Conservation (phyloP, 2,797 vertebrate genomes). For the Lithobates pipiens region DNA sequence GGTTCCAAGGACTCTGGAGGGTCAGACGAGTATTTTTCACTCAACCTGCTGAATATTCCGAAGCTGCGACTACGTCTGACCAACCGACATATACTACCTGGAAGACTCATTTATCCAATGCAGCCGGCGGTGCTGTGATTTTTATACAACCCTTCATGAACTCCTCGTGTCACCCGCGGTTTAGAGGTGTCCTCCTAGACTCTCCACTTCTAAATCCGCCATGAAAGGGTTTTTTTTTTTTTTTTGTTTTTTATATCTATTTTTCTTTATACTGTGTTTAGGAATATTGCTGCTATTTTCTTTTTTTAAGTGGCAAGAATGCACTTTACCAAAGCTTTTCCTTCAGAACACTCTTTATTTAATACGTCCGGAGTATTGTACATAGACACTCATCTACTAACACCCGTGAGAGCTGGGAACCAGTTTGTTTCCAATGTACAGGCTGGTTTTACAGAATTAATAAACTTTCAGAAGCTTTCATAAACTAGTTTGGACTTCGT, state of each 20-base stretch:
- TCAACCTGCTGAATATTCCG: constrained; percentile 14
- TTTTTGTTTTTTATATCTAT: constrained; percentile 25
- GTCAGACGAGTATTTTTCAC: constrained; percentile 39
- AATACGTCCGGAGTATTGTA: constrained; percentile 15
- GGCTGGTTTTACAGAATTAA: constrained; percentile 32
- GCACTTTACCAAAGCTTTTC: constrained; percentile 76
- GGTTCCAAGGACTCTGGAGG: not conserved
- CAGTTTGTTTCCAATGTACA: not conserved
- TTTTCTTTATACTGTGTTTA: constrained; percentile 54
- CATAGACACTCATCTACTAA: not conserved
- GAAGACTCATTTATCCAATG: not conserved
- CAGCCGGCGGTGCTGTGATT: constrained; percentile 4
- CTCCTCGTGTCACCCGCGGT: constrained; percentile 32
- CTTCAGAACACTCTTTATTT: constrained; percentile 55
- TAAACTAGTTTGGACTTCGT: not conserved
- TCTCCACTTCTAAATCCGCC: constrained; percentile 50
- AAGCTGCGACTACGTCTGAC: constrained; percentile 19
- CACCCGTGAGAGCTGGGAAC: not conserved
- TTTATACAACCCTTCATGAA: constrained; percentile 44
- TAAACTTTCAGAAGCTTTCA: constrained; percentile 54
- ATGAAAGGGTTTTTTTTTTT: constrained; percentile 61
- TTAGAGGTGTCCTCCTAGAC: constrained; percentile 28
- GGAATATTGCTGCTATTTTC: constrained; percentile 71
- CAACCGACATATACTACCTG: constrained; percentile 34
- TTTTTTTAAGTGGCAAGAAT: constrained; percentile 64